Percentiles rank a stretch among this genome's conserved stretches.
phyloP scores from a whole-genome alignment of 1,140 invertebrate species.

The Diploscapter pachys region DNA sequence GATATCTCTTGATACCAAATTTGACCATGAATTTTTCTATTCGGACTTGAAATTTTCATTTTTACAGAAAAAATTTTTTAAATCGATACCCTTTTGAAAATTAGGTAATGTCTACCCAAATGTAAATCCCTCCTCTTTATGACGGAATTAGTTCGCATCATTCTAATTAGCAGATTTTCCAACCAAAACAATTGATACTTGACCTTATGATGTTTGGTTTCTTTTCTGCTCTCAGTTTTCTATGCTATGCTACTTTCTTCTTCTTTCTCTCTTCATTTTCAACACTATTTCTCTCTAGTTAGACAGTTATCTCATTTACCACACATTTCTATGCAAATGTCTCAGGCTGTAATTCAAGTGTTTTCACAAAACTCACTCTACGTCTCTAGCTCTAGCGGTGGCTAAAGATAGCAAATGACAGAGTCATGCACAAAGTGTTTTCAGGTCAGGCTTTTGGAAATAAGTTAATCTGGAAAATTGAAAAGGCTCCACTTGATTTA shows the following conservation, averaged over 20 bases:
- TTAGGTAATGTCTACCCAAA: no score
- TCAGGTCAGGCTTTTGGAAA: neutral
- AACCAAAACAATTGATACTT: neutral
- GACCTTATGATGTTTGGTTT: neutral
- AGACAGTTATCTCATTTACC: neutral
- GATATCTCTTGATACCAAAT: neutral
- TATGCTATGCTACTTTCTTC: neutral
- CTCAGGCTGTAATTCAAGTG: no score
- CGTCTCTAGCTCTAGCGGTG: no score
- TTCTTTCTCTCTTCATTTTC: neutral
- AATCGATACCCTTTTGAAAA: neutral
- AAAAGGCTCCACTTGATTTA: no score
- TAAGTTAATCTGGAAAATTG: neutral
- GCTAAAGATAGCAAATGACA: no score
- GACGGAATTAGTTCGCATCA: no score
- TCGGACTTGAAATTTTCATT: neutral
- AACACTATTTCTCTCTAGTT: neutral
- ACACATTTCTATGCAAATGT: neutral
- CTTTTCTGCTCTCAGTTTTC: neutral
- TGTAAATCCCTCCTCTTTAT: no score
- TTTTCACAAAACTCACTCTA: no score
- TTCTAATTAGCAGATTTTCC: neutral
- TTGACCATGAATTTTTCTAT: neutral
- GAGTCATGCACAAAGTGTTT: neutral
- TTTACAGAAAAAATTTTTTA: neutral